Percentiles rank a stretch among this genome's conserved stretches.
Evolutionary conservation across 2,797 vertebrate genomes (phyloP).

Genomic region (Ibycter americanus): DNA sequence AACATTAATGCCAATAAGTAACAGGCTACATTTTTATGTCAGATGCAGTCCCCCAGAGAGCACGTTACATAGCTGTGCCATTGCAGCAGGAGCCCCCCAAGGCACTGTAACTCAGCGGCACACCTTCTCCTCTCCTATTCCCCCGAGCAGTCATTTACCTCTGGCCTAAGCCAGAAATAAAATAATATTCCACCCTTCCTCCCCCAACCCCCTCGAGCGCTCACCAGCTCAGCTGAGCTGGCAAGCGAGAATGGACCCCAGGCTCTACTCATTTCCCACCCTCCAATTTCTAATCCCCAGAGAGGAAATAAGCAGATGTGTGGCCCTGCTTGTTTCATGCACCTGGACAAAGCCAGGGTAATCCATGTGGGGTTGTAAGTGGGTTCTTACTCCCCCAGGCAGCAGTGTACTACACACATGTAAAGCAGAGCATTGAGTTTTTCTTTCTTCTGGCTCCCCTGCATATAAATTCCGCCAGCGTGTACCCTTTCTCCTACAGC

Average conservation of each 20-base stretch:
- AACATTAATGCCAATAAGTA: conserved; percentile 52
- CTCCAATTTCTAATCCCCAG: conserved; percentile 20
- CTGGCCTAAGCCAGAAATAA: conserved; percentile 35
- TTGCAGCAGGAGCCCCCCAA: neutral
- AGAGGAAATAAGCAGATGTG: conserved; percentile 54
- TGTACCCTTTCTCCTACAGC: neutral
- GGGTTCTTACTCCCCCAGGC: conserved; percentile 21
- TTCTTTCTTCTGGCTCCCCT: neutral
- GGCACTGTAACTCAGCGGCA: conserved; percentile 21
- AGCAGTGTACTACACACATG: neutral
- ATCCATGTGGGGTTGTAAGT: neutral
- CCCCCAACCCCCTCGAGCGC: neutral
- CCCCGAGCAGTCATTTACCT: conserved; percentile 2
- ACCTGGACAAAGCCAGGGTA: conserved; percentile 51
- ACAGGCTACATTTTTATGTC: conserved; percentile 35
- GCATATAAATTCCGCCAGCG: rapidly evolving
- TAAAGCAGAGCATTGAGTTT: neutral
- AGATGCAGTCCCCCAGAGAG: neutral
- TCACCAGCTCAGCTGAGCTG: conserved; percentile 21
- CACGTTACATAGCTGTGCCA: neutral
- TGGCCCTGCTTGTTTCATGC: conserved; percentile 41
- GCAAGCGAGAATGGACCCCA: neutral
- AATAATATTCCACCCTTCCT: conserved; percentile 28
- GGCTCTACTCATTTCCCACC: conserved; percentile 42
- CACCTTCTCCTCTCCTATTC: conserved; percentile 28